Evolutionary conservation across 92 coral and sea anemone genomes (phyloP).

Genomic region (Umimayanthus chanpuru): DNA sequence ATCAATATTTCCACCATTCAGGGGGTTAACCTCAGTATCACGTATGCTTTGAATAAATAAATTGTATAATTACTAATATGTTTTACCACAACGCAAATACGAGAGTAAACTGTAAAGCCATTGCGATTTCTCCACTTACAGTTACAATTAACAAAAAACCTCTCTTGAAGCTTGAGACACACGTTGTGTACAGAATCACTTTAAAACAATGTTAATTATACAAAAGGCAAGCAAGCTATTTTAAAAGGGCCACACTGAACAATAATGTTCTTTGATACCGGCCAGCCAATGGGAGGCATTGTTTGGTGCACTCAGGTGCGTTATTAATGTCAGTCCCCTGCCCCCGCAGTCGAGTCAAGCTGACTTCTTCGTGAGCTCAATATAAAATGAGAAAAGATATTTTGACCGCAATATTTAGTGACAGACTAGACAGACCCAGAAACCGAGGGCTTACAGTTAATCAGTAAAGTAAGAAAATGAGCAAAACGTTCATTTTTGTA

Average conservation of each 20-base stretch:
- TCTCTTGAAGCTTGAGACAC: not conserved
- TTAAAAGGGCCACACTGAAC: constrained; percentile 17
- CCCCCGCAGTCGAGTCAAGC: not conserved
- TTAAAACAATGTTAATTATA: constrained; percentile 5
- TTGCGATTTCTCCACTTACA: not conserved
- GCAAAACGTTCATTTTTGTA: not conserved
- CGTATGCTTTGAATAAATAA: constrained; percentile 3
- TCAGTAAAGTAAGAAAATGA: not conserved
- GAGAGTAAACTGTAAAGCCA: not conserved
- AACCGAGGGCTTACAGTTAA: not conserved
- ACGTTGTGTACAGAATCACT: constrained; percentile 38
- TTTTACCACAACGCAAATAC: not conserved
- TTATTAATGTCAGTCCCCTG: constrained; percentile 7
- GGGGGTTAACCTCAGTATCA: not conserved
- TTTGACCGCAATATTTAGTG: not conserved
- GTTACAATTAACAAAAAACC: not conserved
- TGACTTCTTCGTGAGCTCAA: constrained; percentile 38
- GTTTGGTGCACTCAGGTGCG: not conserved
- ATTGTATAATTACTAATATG: not conserved
- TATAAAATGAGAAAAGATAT: constrained; percentile 23
- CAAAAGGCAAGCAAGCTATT: not conserved
- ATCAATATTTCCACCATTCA: not conserved
- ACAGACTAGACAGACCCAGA: not conserved
- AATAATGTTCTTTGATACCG: constrained; percentile 13
- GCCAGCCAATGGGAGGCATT: constrained; percentile 28